These are phyloP conservation scores for Idaea dimidiata DNA, from an alignment of 2,888 invertebrate species.

Conservation along the genomic window DNA sequence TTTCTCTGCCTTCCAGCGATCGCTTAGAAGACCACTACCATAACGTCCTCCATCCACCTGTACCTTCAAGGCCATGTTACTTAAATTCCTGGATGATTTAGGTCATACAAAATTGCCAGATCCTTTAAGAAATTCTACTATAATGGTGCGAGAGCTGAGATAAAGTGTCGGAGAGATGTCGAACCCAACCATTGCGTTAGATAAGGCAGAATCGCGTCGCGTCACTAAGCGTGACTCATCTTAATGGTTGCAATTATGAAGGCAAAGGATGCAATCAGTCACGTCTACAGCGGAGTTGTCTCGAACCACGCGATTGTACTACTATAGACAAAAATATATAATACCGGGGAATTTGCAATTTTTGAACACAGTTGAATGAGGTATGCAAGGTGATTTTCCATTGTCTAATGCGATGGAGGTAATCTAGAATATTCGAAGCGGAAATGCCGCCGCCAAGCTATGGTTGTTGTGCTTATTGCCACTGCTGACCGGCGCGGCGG, in stretches of 20 bases:
- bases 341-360: background rate
- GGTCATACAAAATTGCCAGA: background rate
- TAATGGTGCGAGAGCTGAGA: background rate
- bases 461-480: conserved; percentile 23
- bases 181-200: conserved; percentile 55
- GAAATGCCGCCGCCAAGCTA: conserved; percentile 29
- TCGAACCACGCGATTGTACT: conserved; percentile 45
- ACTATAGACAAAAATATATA: background rate
- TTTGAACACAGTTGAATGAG: background rate
- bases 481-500: conserved; percentile 23
- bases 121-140: background rate
- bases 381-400: conserved; percentile 11
- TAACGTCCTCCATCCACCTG: conserved; percentile 34
- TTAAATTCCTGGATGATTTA: background rate
- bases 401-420: conserved; percentile 15
- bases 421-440: conserved; percentile 41
- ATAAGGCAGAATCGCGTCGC: conserved; percentile 65
- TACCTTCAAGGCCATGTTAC: conserved; percentile 44
- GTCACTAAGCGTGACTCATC: conserved; percentile 78
- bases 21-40: conserved; percentile 35
- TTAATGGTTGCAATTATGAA: conserved; percentile 74
- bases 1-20: conserved; percentile 62
- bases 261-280: conserved; percentile 51
- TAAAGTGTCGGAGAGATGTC: conserved; percentile 29
- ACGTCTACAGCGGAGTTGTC: conserved; percentile 49